Evolutionary conservation across 2,888 invertebrate genomes (phyloP), one percentile per base, ranked within the genome.

Genomic region (Neoscelio sp.): DNA sequence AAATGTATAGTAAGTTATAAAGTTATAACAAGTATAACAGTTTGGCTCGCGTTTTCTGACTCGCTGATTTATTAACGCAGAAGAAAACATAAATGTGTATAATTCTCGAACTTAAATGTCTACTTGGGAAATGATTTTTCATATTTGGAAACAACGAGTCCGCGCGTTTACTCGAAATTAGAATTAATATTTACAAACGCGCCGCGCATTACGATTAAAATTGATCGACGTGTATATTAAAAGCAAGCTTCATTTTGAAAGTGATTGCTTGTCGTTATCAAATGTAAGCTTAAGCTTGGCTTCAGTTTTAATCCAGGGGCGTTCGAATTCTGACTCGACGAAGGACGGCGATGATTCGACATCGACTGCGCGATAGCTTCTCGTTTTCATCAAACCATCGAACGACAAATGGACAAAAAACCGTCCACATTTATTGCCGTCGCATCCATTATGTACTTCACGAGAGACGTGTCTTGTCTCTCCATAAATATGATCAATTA

Each of bases 371-470:
- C 60, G 28, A 67, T 42, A 20, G 30, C 20, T 54, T 48, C 54
- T 38, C 60, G 62, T 62, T 68, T 54, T 18, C 17, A n/a, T n/a
- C n/a, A 48, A 62, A 26, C 65, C 38, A 15, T 54, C 54, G 58
- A 65, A 74, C 65, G 65, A n/a, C 28, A 42, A 74, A 62, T 42
- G 52, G 42, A 54, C 75, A 76, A 65, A 76, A 76, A 70, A 62
- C 48, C 38, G 62, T 60, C 48, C 60, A 23, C 68, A 30, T 76
- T 75, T 70, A 76, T 76, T 76, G 70, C 62, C 68, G 52, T 76
- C 60, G 60, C 71, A 56, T 60, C 40, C 65, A 71, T 78, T 78
- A 71, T 52, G 71, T 40, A 78, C 77, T 71, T 58, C 46, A 65
- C 28, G 23, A 18, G 65, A 33, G 65, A 52, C 62, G 33, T 33